Evolutionary conservation across 2,113 vertebrate species (phyloP).

Genomic region (Noturus placidus): DNA sequence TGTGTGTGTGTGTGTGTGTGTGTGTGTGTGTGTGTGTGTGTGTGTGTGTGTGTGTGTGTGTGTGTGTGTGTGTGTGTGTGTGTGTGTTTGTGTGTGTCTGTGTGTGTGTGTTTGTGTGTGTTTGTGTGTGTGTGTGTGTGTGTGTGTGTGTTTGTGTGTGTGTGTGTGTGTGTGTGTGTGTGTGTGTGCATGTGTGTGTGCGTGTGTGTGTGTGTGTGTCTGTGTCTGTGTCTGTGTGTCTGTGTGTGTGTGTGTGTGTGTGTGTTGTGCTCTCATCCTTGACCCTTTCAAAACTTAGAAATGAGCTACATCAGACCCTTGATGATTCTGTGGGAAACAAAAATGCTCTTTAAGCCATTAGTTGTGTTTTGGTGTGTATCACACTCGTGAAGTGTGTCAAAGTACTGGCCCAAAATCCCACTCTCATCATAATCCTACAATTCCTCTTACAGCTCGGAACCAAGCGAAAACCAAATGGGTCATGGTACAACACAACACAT

Average conservation of each 20-base stretch:
- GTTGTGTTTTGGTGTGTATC: neutral
- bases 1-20: neutral
- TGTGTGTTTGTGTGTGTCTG: no score
- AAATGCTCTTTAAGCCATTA: slow-evolving; percentile 19
- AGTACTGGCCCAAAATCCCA: neutral
- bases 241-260: neutral
- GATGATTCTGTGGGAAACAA: neutral
- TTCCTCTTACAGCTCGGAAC: neutral
- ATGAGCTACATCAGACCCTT: neutral
- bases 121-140: neutral
- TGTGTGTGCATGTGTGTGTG: neutral
- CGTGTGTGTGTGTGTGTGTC: no score
- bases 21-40: neutral
- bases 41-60: no score
- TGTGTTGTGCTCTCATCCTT: neutral
- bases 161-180: neutral
- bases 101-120: neutral
- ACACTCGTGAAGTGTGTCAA: neutral
- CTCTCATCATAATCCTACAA: neutral
- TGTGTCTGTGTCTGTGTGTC: no score
- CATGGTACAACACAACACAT: no score
- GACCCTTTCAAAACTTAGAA: neutral
- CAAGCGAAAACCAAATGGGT: neutral
- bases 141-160: neutral
- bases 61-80: no score